Conservation (phyloP, 1,140 invertebrate species). For the Philopotamus ludificatus region DNA sequence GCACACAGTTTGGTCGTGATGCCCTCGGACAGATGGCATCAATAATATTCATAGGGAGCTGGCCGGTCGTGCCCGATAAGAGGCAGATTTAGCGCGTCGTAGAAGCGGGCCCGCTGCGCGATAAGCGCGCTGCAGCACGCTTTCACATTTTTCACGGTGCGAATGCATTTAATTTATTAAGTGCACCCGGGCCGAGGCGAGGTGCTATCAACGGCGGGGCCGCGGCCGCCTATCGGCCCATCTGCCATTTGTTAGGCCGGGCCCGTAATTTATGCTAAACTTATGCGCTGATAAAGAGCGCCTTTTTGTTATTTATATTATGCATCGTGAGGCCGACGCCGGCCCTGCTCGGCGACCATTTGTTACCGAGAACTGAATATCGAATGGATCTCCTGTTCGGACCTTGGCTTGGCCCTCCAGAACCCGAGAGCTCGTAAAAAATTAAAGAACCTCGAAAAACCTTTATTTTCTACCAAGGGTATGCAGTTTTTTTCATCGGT, state of each 20-base stretch:
- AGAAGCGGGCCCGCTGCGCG: background rate
- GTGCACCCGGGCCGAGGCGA: slow-evolving; percentile 7
- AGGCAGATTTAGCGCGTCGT: background rate
- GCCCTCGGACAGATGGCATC: background rate
- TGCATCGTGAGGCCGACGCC: slow-evolving; percentile 31
- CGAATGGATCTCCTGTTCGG: background rate
- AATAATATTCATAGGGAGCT: background rate
- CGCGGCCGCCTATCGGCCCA: slow-evolving; percentile 31
- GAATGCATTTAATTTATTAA: slow-evolving; percentile 15
- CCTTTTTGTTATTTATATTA: slow-evolving; percentile 40
- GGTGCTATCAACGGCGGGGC: slow-evolving; percentile 29
- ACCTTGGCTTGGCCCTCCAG: background rate
- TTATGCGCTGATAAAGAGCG: slow-evolving; percentile 40
- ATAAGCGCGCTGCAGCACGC: background rate
- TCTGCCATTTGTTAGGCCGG: slow-evolving; percentile 35
- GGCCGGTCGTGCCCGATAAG: background rate
- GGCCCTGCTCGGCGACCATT: slow-evolving; percentile 7
- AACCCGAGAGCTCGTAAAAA: no score
- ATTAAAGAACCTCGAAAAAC: no score
- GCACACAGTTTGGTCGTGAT: background rate
- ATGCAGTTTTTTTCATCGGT: no score
- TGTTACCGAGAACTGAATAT: slow-evolving; percentile 7
- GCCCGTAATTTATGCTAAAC: slow-evolving; percentile 39
- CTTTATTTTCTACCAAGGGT: no score
- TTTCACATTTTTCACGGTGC: background rate